Base-by-base conservation (phyloP, 2,888 invertebrate genomes). In the Syrista parreyssii region DNA sequence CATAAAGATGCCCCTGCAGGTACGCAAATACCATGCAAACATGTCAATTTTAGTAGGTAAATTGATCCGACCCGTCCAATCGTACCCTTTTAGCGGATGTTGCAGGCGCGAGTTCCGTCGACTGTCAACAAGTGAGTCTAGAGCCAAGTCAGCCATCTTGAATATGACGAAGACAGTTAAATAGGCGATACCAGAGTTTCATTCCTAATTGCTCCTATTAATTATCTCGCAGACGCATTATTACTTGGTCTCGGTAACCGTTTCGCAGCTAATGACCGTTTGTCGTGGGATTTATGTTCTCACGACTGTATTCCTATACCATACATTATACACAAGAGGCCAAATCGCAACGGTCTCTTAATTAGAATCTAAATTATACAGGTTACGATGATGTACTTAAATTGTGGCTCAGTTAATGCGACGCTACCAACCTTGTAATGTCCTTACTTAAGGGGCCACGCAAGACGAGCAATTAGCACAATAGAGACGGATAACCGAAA, bases 121-220 rank as follows among this genome's bases (percentile, higher is more conserved):
- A 80, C 76, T 80, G 76, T 76, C 79, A 75, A 79, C 82, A 80
- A 82, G 82, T 81, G 79, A 82, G 82, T 82, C 76, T 36, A 6
- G 15, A 40, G 6, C 40, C 6, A 15, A 15, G 6, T 40, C 40
- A 1, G 40, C 6, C 40, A 15, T 40, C 40, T 40, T 40, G 1
- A 40, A 15, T 40, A 40, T 40, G 6, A 40, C 40, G 15, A 15
- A 40, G 40, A 40, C 40, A 15, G 40, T 15, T 40, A 15, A 40
- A 40, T 6, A 40, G 15, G 40, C 40, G 40, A 40, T 40, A 40
- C 40, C 40, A 40, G 15, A 40, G 40, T 40, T 4, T 6, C 40
- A 15, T 15, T 15, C 15, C 40, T 15, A 40, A 40, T 40, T 40
- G 15, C 15, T 40, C 40, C 4, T 40, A 15, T 15, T 40, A 40